Evolutionary conservation across 2,888 invertebrate species (phyloP), one percentile per base, ranked within the genome.

Genomic region (Drosophila ezoana): DNA sequence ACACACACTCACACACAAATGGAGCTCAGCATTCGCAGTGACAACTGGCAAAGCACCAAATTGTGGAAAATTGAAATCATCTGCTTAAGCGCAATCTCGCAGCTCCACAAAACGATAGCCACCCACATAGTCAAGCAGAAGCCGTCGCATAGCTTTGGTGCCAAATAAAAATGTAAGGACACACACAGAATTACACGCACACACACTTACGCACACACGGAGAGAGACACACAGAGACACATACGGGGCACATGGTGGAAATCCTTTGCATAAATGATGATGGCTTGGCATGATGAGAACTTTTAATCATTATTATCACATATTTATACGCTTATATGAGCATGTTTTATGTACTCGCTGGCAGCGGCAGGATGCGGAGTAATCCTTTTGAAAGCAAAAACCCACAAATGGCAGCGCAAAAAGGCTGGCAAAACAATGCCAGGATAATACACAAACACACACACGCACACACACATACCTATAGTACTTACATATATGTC

Each of bases 241-340:
- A 61, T 2, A 59, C 38, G 61, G 40, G 54, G 44, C 67, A 72
- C 44, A 60, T 61, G 60, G 68, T 64, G 77, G 75, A 71, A 83
- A 88, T 75, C 84, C 84, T 89, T 87, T 90, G 84, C 81, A 89
- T 89, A 88, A 89, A 86, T 87, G 89, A 89, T 89, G 88, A 85
- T 85, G 86, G 81, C 75, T 52, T 72, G 69, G 81, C 88, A 83
- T 85, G 87, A 85, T 88, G 87, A 83, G 88, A 78, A 89, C 79
- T 86, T 88, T 86, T 87, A 89, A 89, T 90, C 90, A 90, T 90
- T 90, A 90, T 91, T 90, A 90, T 90, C 90, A 89, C 90, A 90
- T 90, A 90, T 90, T 89, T 90, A 88, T 90, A 88, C 88, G 89
- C 73, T 90, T 90, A 87, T 89, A 90, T 87, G 90, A 90, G 90